Base-by-base conservation (phyloP, 2,888 invertebrate genomes). In the Orthonychiurus folsomi region DNA sequence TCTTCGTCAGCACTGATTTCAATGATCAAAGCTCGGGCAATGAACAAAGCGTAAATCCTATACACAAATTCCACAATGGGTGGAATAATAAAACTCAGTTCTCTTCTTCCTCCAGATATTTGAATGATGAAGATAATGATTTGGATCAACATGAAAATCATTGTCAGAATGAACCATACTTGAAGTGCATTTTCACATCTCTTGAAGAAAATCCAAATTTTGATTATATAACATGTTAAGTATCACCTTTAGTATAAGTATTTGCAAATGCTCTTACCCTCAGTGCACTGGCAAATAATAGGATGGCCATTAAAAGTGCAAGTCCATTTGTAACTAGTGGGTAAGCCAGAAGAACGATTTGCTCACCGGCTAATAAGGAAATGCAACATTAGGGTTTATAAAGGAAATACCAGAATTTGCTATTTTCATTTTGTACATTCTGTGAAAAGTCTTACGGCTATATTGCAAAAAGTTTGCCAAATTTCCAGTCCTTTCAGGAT, bases 51-150 rank as follows among this genome's bases (percentile, higher is more conserved):
- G 58, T 68, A 69, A 3, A 64, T 12, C 62, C 67, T 65, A 63
- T 69, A 69, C 27, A 66, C 56, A n/a, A 66, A 66, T 52, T 68
- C 67, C 55, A 66, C 53, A 57, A 69, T 50, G 37, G 47, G 47
- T 23, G 59, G 59, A 54, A 64, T 65, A 18, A 68, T 62, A 37
- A 69, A 60, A 50, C 65, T 66, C 60, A 63, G 66, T 37, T 65
- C 48, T 50, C 66, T 66, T 9, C 68, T 63, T 25, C 68, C 63
- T 62, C 65, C 65, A n/a, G 66, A 63, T 56, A 68, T 67, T 50
- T 68, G 68, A 2, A 67, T 67, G 21, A 68, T 64, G 61, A 69
- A 64, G 23, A 69, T 67, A 27, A 66, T 66, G 23, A 69, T 59
- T 58, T 69, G 68, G 27, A 68, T 55, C n/a, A 63, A 47, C 50